phyloP scores from a whole-genome alignment of 2,888 invertebrate species.

The Hyposoter didymator region DNA sequence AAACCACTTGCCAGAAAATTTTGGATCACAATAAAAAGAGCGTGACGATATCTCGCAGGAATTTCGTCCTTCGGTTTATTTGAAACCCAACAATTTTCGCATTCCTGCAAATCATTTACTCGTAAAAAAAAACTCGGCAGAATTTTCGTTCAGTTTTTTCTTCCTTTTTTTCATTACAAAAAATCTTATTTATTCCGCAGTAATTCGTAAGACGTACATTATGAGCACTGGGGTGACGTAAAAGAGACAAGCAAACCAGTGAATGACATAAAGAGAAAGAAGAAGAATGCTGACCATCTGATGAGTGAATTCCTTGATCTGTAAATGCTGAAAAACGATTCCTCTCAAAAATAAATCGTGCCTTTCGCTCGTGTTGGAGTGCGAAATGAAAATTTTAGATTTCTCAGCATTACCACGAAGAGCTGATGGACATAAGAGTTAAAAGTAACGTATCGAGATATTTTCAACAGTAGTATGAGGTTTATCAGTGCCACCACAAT shows the following conservation, averaged over 20 bases:
- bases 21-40: slow-evolving; percentile 79
- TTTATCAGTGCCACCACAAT: slow-evolving; percentile 72
- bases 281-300: slow-evolving; percentile 74
- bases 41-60: slow-evolving; percentile 73
- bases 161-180: neutral
- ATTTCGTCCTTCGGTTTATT: slow-evolving; percentile 60
- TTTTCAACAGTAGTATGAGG: slow-evolving; percentile 78
- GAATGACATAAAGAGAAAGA: slow-evolving; percentile 76
- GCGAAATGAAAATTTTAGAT: neutral
- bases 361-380: neutral
- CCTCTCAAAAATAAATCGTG: neutral
- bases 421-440: slow-evolving; percentile 72
- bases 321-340: slow-evolving; percentile 72
- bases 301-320: slow-evolving; percentile 70
- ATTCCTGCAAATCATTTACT: slow-evolving; percentile 73
- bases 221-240: slow-evolving; percentile 75
- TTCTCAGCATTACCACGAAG: slow-evolving; percentile 71
- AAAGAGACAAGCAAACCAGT: slow-evolving; percentile 79
- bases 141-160: neutral
- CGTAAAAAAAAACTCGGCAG: neutral
- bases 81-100: slow-evolving; percentile 76
- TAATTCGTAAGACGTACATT: slow-evolving; percentile 68
- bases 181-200: slow-evolving; percentile 68
- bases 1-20: slow-evolving; percentile 78
- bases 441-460: slow-evolving; percentile 77